A percentile compares a stretch with the other conserved stretches of the same genome.
Evolutionary conservation across 1,140 invertebrate species (phyloP).

Genomic region (Bombus superbus): DNA sequence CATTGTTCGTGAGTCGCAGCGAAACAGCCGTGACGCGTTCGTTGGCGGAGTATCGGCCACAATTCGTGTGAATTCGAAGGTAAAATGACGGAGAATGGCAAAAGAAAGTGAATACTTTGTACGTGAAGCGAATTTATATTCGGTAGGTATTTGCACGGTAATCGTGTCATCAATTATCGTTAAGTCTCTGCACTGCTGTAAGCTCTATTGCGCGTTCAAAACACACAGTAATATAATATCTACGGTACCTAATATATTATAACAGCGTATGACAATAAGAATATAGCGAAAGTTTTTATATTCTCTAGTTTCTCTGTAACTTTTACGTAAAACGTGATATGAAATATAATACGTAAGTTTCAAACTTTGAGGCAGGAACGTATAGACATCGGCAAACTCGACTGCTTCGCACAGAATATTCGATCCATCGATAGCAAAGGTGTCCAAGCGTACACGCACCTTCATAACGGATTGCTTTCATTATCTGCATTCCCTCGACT

Average conservation of each 20-base stretch:
- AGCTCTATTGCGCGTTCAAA: no score
- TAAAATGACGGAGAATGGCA: background rate
- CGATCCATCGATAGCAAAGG: conserved; percentile 6
- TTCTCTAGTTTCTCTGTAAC: no score
- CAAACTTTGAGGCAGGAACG: background rate
- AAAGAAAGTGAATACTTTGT: conserved; percentile 1
- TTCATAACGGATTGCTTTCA: conserved; percentile 71
- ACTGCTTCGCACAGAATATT: background rate
- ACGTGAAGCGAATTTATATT: background rate
- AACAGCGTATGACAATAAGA: no score
- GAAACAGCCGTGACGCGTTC: background rate
- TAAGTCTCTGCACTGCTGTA: no score
- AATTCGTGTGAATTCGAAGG: conserved; percentile 6
- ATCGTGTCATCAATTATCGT: no score
- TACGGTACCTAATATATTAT: no score
- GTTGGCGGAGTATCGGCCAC: background rate
- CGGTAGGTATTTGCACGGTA: no score
- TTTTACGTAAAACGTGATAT: no score
- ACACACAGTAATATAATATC: no score
- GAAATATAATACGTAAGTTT: background rate
- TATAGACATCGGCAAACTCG: background rate
- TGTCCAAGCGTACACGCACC: conserved; percentile 21
- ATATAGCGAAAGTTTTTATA: no score
- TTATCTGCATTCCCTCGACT: conserved; percentile 51
- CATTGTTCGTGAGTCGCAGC: conserved; percentile 43